A percentile compares a stretch with the other conserved stretches of the same genome.
These are phyloP conservation scores for Paguma larvata DNA, from an alignment of 2,797 vertebrate genomes.

Conservation along the genomic window DNA sequence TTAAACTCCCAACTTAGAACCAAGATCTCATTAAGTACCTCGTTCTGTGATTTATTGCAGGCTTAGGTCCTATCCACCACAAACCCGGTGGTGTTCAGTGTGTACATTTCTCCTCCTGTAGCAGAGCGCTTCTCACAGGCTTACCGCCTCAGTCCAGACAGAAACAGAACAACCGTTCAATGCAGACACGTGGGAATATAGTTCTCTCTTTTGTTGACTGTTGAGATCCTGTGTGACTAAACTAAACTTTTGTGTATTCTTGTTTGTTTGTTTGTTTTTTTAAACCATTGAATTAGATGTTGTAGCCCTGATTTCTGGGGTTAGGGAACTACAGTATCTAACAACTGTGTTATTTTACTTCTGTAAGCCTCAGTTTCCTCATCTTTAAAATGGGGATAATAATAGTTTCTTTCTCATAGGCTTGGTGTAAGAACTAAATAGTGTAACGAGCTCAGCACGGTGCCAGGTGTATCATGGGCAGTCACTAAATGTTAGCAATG, in stretches of 20 bases:
- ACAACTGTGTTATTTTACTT: conserved; percentile 20
- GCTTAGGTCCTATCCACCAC: not conserved
- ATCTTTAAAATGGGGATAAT: conserved; percentile 83
- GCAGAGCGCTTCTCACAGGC: not conserved
- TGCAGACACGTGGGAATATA: not conserved
- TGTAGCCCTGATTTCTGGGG: conserved; percentile 50
- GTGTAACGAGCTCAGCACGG: not conserved
- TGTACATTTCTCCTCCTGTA: not conserved
- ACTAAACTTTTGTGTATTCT: conserved; percentile 62
- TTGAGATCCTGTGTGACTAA: conserved; percentile 17
- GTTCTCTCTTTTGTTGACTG: conserved; percentile 55
- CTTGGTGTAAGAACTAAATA: not conserved
- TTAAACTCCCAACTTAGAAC: conserved; percentile 38
- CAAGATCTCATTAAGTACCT: not conserved
- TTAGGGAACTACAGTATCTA: conserved; percentile 58
- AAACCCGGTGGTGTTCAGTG: not conserved
- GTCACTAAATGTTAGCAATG: not conserved
- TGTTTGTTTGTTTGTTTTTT: not conserved
- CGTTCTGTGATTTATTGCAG: not conserved
- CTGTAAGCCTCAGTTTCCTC: conserved; percentile 68
- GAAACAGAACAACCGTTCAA: not conserved
- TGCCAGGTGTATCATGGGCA: not conserved
- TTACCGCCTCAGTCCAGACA: not conserved
- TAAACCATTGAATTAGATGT: conserved; percentile 57
- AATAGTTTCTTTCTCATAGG: conserved; percentile 58